Conservation (phyloP, 2,113 vertebrate species). For the Balaenoptera acutorostrata region DNA sequence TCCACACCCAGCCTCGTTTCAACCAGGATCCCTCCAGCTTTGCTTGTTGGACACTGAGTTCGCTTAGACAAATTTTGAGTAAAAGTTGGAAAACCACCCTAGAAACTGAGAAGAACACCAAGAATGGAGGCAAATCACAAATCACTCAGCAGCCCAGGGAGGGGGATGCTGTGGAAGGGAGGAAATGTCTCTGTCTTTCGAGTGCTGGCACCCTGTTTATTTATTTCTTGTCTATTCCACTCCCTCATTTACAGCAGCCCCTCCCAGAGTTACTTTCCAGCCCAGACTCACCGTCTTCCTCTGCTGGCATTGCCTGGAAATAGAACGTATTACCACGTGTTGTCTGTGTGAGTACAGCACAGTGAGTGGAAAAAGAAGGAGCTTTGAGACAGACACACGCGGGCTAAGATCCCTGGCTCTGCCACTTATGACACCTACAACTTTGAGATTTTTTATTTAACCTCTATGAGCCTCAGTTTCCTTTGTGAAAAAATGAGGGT, state of each 20-base stretch:
- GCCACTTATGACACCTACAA: background rate
- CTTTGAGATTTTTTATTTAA: background rate
- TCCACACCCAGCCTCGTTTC: background rate
- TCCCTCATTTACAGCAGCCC: background rate
- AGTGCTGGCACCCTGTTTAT: background rate
- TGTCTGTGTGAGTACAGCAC: background rate
- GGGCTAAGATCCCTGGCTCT: background rate
- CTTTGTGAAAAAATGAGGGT: background rate
- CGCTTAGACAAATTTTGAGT: background rate
- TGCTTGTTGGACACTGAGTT: background rate
- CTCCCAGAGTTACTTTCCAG: background rate
- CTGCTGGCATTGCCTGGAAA: background rate
- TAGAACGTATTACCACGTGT: accelerated
- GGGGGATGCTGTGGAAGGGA: background rate
- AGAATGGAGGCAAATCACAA: background rate
- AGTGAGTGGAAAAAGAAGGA: background rate
- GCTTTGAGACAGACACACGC: background rate
- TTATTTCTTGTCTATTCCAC: background rate
- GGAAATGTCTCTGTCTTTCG: background rate
- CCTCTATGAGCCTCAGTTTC: background rate
- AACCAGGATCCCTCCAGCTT: background rate
- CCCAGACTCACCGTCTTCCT: background rate
- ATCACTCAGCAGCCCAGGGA: background rate
- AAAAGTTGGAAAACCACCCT: background rate
- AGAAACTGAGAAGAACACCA: background rate